Conservation (phyloP, 2,113 vertebrate genomes). For the Cromileptes altivelis region DNA sequence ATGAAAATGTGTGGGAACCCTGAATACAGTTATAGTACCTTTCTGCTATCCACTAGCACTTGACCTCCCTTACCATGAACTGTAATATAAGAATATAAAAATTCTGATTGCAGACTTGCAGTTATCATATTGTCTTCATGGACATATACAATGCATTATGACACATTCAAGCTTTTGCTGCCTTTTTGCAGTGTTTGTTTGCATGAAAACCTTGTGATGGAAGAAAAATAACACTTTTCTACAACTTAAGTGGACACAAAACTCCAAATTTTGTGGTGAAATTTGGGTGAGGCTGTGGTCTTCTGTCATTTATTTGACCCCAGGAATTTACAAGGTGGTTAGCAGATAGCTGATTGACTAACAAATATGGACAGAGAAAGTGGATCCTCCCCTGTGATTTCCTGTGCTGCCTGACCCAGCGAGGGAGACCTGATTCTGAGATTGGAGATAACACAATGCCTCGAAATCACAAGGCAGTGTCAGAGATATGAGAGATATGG, state of each 20-base stretch:
- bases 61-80: not conserved
- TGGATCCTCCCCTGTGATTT: conserved; percentile 60
- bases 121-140: conserved; percentile 19
- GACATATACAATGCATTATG: conserved; percentile 20
- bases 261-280: conserved; percentile 10
- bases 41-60: not conserved
- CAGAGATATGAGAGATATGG: conserved; percentile 75
- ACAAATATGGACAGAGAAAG: conserved; percentile 66
- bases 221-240: conserved; percentile 22
- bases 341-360: conserved; percentile 58
- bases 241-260: conserved; percentile 20
- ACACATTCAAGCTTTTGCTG: not conserved
- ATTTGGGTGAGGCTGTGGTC: conserved; percentile 30
- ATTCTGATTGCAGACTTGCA: conserved; percentile 18
- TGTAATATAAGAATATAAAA: conserved; percentile 12
- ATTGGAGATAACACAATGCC: conserved; percentile 73
- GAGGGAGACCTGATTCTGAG: conserved; percentile 58
- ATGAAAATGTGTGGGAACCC: too few relatives aligned
- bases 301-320: conserved; percentile 42
- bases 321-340: conserved; percentile 25
- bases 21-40: not conserved
- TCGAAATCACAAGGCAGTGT: conserved; percentile 60
- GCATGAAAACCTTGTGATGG: conserved; percentile 12
- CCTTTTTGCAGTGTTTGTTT: conserved; percentile 31
- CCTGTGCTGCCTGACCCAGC: conserved; percentile 38